These are phyloP conservation scores for Molothrus aeneus DNA, from an alignment of 2,797 vertebrate genomes.

Conservation along the genomic window DNA sequence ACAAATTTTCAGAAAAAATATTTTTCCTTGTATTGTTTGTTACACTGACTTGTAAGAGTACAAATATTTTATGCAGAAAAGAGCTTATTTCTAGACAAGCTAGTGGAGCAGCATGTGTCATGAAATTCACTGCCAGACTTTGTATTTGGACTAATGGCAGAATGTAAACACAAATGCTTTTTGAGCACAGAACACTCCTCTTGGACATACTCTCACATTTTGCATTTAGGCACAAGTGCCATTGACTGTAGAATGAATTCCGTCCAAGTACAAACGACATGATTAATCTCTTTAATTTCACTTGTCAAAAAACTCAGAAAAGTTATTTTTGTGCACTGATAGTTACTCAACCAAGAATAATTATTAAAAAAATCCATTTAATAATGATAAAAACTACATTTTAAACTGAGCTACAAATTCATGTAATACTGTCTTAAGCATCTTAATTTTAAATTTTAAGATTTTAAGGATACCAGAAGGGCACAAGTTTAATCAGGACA, in stretches of 20 bases:
- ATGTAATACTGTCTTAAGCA: background rate
- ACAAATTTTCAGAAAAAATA: background rate
- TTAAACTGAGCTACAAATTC: background rate
- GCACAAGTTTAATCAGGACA: background rate
- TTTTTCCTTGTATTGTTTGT: slow-evolving; percentile 27
- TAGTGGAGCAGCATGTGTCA: background rate
- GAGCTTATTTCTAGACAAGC: slow-evolving; percentile 10
- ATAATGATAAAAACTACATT: background rate
- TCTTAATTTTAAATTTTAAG: background rate
- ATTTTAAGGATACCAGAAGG: background rate
- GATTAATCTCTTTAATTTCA: background rate
- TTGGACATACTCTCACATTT: background rate
- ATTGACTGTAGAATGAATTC: slow-evolving; percentile 5
- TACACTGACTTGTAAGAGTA: slow-evolving; percentile 9
- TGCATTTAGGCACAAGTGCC: background rate
- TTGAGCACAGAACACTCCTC: background rate
- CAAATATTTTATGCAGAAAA: slow-evolving; percentile 36
- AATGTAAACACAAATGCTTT: slow-evolving; percentile 26
- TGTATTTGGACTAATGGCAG: slow-evolving; percentile 29
- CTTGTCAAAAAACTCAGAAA: background rate
- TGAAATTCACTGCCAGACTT: slow-evolving; percentile 12
- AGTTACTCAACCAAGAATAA: background rate
- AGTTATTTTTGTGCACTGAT: background rate
- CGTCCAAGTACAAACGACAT: background rate
- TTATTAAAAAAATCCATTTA: background rate